Evolutionary conservation across 2,888 invertebrate genomes (phyloP).

Genomic region (Amphipoea lucens): DNA sequence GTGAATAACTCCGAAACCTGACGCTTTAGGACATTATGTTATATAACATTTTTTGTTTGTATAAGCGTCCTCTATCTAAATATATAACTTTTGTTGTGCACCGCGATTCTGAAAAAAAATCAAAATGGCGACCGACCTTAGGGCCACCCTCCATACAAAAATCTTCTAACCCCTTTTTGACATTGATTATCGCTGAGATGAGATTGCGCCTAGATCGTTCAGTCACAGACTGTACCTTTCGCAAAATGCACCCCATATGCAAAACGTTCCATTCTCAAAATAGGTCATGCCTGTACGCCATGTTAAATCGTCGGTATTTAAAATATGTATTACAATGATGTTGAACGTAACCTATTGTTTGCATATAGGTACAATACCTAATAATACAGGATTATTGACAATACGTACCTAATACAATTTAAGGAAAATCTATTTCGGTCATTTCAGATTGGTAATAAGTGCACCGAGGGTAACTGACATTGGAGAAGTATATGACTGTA

Average conservation of each 20-base stretch:
- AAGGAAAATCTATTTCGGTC: slow-evolving; percentile 15
- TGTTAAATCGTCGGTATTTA: neutral
- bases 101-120: no score
- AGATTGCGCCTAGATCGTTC: neutral
- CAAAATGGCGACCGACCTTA: no score
- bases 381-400: neutral
- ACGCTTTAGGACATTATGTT: no score
- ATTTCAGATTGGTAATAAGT: slow-evolving; percentile 75
- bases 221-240: no score
- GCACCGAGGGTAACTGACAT: slow-evolving; percentile 73
- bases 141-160: no score
- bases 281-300: neutral
- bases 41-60: no score
- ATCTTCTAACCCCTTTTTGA: no score
- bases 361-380: neutral
- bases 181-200: neutral
- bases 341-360: neutral
- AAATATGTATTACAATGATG: neutral
- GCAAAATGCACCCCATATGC: no score
- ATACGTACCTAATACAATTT: neutral
- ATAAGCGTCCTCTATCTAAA: no score
- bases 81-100: no score
- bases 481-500: slow-evolving; percentile 75
- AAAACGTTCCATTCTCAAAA: no score
- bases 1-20: no score